These are phyloP conservation scores for Microcaecilia unicolor DNA, from an alignment of 2,797 vertebrate genomes.

Conservation along the genomic window DNA sequence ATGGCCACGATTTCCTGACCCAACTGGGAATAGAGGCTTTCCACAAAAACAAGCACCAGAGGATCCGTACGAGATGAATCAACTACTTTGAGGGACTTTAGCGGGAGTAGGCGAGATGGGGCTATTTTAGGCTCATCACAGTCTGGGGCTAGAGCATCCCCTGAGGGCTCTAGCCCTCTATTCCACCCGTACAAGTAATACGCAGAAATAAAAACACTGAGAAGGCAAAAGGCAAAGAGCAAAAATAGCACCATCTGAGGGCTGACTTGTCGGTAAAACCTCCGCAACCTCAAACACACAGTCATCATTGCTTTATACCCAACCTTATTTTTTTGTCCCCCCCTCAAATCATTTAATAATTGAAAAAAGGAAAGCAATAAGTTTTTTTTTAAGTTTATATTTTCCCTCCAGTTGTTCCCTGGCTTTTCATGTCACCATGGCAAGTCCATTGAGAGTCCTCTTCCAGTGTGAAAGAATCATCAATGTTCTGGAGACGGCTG, in stretches of 20 bases:
- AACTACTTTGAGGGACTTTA: slow-evolving; percentile 51
- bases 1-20: slow-evolving; percentile 97
- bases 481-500: slow-evolving; percentile 3
- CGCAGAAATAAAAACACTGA: slow-evolving; percentile 91
- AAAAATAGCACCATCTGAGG: slow-evolving; percentile 88
- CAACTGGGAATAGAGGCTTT: slow-evolving; percentile 95
- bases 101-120: slow-evolving; percentile 74
- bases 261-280: slow-evolving; percentile 88
- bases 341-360: slow-evolving; percentile 20
- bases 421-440: slow-evolving; percentile 71
- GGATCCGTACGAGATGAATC: slow-evolving; percentile 83
- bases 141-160: slow-evolving; percentile 61
- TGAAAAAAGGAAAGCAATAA: too few species aligned
- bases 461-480: slow-evolving; percentile 34
- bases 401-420: slow-evolving; percentile 26
- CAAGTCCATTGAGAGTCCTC: slow-evolving; percentile 52
- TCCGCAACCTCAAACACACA: slow-evolving; percentile 80
- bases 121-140: slow-evolving; percentile 76
- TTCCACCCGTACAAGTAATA: slow-evolving; percentile 98
- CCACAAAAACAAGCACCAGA: slow-evolving; percentile 92
- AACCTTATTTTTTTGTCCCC: slow-evolving; percentile 24
- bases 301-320: slow-evolving; percentile 65
- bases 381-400: too few species aligned
- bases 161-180: slow-evolving; percentile 80
- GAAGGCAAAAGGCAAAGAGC: slow-evolving; percentile 87